These are phyloP conservation scores for Pardalotus punctatus DNA, from an alignment of 2,113 vertebrate genomes.

Conservation along the genomic window DNA sequence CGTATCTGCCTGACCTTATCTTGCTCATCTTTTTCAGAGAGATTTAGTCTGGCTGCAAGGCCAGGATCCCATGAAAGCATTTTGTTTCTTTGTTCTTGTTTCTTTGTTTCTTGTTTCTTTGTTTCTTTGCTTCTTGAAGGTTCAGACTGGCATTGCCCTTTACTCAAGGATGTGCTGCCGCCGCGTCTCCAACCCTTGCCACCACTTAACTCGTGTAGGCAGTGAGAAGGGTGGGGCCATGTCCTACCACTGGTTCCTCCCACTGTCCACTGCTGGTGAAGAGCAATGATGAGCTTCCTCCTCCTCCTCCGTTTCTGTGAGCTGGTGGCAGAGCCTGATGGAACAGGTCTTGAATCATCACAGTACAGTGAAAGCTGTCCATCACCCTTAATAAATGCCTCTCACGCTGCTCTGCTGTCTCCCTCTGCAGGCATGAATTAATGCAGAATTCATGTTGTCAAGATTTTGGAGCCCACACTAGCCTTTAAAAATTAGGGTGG, in stretches of 20 bases:
- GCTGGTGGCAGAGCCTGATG: neutral
- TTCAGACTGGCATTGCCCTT: neutral
- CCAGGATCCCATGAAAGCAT: neutral
- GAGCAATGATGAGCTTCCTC: neutral
- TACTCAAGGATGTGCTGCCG: too few species aligned
- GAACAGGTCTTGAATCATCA: neutral
- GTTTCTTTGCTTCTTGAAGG: neutral
- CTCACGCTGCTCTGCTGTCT: neutral
- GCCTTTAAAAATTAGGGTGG: neutral
- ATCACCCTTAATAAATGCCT: neutral
- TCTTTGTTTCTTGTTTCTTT: neutral
- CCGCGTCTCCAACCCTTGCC: rapidly evolving
- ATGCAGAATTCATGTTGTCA: neutral
- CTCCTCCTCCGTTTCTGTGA: neutral
- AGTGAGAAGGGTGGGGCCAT: neutral
- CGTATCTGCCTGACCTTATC: neutral
- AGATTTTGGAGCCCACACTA: neutral
- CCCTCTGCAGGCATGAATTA: too few species aligned
- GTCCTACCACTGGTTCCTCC: neutral
- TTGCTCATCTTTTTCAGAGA: neutral
- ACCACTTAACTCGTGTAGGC: rapidly evolving
- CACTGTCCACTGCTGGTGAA: rapidly evolving
- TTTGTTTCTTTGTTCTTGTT: neutral
- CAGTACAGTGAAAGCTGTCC: neutral
- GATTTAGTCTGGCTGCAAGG: neutral